Evolutionary conservation across 2,797 vertebrate genomes (phyloP).

Genomic region (Antennarius maculatus): DNA sequence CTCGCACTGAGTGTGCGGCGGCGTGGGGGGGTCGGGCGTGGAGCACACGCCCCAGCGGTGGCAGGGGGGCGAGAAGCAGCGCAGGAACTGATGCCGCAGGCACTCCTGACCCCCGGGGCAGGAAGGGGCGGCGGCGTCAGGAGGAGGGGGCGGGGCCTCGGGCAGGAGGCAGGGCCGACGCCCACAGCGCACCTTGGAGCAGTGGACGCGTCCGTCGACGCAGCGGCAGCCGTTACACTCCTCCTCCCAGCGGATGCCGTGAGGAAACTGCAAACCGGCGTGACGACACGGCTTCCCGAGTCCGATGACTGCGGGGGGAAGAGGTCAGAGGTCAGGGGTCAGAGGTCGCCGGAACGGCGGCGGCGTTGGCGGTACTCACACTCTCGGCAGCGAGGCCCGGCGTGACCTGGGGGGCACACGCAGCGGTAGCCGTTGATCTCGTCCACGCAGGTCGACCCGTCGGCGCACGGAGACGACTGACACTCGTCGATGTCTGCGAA

Average conservation of each 20-base stretch:
- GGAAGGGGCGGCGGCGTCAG: constrained; percentile 43
- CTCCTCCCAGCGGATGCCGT: constrained; percentile 90
- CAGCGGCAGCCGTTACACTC: constrained; percentile 93
- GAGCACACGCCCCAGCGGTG: constrained; percentile 90
- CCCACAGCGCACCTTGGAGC: constrained; percentile 92
- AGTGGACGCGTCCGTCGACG: constrained; percentile 84
- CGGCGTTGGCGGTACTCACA: constrained; percentile 76
- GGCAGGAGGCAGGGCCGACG: constrained; percentile 86
- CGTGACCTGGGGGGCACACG: constrained; percentile 87
- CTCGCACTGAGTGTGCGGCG: constrained; percentile 82
- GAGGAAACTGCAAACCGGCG: constrained; percentile 83
- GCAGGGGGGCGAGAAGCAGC: constrained; percentile 91
- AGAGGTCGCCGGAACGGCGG: neutral
- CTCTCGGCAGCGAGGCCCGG: constrained; percentile 89
- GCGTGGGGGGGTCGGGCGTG: constrained; percentile 70
- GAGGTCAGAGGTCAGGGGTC: too few relatives aligned
- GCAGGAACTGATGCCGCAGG: constrained; percentile 81
- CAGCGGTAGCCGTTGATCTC: constrained; percentile 92
- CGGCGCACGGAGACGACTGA: constrained; percentile 92
- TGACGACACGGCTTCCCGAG: constrained; percentile 88
- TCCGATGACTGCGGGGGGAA: constrained; percentile 79
- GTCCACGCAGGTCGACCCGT: constrained; percentile 92
- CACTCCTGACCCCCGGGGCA: constrained; percentile 88
- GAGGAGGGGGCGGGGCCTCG: constrained; percentile 32
- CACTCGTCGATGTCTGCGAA: constrained; percentile 93